These are phyloP conservation scores for Sparidentex hasta DNA, from an alignment of 2,797 vertebrate genomes.

Conservation along the genomic window DNA sequence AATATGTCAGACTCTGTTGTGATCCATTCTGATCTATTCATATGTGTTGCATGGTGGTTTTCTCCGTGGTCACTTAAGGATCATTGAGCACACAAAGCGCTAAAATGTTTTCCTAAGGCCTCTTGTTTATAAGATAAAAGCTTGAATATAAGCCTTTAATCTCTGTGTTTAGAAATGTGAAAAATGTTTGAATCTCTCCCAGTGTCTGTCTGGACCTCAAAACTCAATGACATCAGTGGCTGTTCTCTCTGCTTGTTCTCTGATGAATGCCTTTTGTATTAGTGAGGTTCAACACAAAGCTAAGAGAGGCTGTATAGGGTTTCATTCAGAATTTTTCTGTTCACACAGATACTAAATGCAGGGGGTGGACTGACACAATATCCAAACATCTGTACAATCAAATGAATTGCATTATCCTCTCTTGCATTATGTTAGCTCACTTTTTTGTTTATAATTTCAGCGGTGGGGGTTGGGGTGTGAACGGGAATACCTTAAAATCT, in stretches of 20 bases:
- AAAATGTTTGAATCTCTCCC: slow-evolving; percentile 73
- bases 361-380: slow-evolving; percentile 3
- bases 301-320: slow-evolving; percentile 40
- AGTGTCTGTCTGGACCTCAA: slow-evolving; percentile 72
- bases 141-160: slow-evolving; percentile 76
- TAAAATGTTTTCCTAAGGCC: slow-evolving; percentile 72
- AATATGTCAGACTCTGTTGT: slow-evolving; percentile 74
- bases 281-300: slow-evolving; percentile 55
- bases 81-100: slow-evolving; percentile 73
- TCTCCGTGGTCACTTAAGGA: slow-evolving; percentile 75
- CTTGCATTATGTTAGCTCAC: not conserved
- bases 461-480: not conserved
- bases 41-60: slow-evolving; percentile 72
- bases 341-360: slow-evolving; percentile 31
- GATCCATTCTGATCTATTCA: slow-evolving; percentile 71
- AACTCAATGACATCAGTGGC: slow-evolving; percentile 72
- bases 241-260: slow-evolving; percentile 43
- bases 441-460: slow-evolving; percentile 10
- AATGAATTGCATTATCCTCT: slow-evolving; percentile 8
- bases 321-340: slow-evolving; percentile 59
- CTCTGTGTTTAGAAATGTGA: slow-evolving; percentile 78
- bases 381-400: slow-evolving; percentile 20
- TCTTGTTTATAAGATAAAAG: slow-evolving; percentile 81
- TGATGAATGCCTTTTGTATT: slow-evolving; percentile 75
- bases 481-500: not conserved